Evolutionary conservation across 2,797 vertebrate genomes (phyloP), one percentile per base, ranked within the genome.

Genomic region (Nyctibius grandis): DNA sequence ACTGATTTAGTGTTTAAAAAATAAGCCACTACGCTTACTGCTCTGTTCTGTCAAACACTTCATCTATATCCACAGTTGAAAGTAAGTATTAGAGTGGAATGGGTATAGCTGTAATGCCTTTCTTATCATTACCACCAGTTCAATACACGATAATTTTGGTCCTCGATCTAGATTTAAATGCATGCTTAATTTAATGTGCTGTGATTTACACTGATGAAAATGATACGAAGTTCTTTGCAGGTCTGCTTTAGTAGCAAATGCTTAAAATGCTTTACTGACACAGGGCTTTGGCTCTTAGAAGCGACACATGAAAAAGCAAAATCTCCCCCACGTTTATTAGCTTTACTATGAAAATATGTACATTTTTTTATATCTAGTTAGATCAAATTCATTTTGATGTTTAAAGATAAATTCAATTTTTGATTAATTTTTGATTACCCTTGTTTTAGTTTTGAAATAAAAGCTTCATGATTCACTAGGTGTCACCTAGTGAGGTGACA

Each of bases 281-380:
- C 4, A 22, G 7, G 38, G 33, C 57, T 89, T 88, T 76, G 34
- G 26, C 17, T 34, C 31, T 67, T 54, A 63, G 7, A 61, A 82
- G 16, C 38, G 78, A 34, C 8, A 51, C 65, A 38, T 15, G 5
- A 40, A 76, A 76, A 68, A 64, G 2, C 8, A 68, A 68, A 87
- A 20, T 8, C 25, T 48, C 31, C 17, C 9, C 14, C 8, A 20
- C 0, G 0, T 1, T 0, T 68, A 38, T 81, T 42, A 85, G 12
- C 6, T 64, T 68, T 54, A 59, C 18, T 57, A 26, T 15, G 60
- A 93, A 91, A 89, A 80, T 25, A 15, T 1, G 1, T 36, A 9
- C 7, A 59, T 57, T 86, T 70, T 54, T 42, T 47, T 47, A 0
- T 31, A 34, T 15, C 16, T 57, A 26, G 6, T 65, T 53, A 57